Percentiles rank a stretch among this genome's conserved stretches.
Conservation (phyloP, 2,113 vertebrate species). For the Epinephelus fuscoguttatus region DNA sequence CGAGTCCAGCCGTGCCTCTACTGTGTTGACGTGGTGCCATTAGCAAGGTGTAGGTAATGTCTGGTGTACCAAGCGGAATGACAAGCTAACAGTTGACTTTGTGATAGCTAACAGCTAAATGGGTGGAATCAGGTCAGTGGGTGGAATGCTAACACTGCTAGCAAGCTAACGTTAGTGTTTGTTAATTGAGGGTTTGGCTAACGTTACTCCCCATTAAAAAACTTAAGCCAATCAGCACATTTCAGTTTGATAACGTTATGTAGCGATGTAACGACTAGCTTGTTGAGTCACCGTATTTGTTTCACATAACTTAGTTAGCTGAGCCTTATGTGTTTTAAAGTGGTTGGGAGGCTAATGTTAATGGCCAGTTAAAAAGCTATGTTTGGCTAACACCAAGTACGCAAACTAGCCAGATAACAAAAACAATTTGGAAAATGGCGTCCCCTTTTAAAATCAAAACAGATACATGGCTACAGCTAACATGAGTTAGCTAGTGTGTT, state of each 20-base stretch:
- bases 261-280: no score
- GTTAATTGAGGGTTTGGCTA: slow-evolving; percentile 21
- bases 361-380: neutral
- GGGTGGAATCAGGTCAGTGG: slow-evolving; percentile 55
- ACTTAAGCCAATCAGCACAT: neutral
- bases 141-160: slow-evolving; percentile 65
- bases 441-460: slow-evolving; percentile 28
- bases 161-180: slow-evolving; percentile 46
- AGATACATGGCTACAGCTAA: neutral
- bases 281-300: no score
- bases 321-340: neutral
- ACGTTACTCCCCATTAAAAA: slow-evolving; percentile 7
- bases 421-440: slow-evolving; percentile 62
- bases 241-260: neutral
- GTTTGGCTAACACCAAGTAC: slow-evolving; percentile 3
- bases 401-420: slow-evolving; percentile 50
- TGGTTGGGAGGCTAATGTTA: neutral
- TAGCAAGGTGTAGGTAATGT: neutral
- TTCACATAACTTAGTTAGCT: neutral
- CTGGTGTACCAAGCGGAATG: neutral
- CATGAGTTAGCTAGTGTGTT: slow-evolving; percentile 11
- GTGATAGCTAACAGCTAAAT: slow-evolving; percentile 21
- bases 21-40: neutral
- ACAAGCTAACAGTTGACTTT: slow-evolving; percentile 10
- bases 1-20: neutral